phyloP scores from a whole-genome alignment of 2,888 invertebrate genomes.

The Amphipyra tragopoginis region DNA sequence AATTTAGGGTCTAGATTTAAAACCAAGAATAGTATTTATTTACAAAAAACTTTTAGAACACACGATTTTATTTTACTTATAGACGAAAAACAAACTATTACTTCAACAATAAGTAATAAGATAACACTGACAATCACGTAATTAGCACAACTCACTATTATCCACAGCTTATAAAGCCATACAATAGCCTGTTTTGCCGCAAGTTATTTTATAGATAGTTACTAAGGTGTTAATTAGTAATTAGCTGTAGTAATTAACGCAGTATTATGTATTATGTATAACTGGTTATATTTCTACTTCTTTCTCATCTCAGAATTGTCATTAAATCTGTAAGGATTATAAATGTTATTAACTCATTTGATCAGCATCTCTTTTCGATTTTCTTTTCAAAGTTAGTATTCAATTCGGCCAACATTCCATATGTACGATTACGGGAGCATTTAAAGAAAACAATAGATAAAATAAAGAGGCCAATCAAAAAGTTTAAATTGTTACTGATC shows the following conservation, averaged over 20 bases:
- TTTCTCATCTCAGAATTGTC: not conserved
- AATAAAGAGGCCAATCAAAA: not conserved
- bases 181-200: conserved; percentile 8
- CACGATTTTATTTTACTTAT: not conserved
- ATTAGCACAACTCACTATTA: conserved; percentile 2
- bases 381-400: not conserved
- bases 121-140: conserved; percentile 26
- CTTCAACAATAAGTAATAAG: conserved; percentile 5
- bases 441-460: not conserved
- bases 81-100: too few relatives aligned
- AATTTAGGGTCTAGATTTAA: too few relatives aligned
- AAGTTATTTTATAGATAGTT: conserved; percentile 4
- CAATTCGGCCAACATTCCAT: not conserved
- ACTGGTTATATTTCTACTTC: not conserved
- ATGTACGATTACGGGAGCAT: too few relatives aligned
- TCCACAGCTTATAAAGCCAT: conserved; percentile 31
- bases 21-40: too few relatives aligned
- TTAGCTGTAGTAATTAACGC: conserved; percentile 6
- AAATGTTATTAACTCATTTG: too few relatives aligned
- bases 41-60: too few relatives aligned
- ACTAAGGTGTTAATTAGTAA: conserved; percentile 11
- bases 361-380: too few relatives aligned
- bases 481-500: not conserved
- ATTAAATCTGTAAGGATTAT: too few relatives aligned
- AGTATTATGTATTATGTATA: not conserved